Base-by-base conservation (phyloP, 1,140 invertebrate genomes). In the Tetraneura akinire region DNA sequence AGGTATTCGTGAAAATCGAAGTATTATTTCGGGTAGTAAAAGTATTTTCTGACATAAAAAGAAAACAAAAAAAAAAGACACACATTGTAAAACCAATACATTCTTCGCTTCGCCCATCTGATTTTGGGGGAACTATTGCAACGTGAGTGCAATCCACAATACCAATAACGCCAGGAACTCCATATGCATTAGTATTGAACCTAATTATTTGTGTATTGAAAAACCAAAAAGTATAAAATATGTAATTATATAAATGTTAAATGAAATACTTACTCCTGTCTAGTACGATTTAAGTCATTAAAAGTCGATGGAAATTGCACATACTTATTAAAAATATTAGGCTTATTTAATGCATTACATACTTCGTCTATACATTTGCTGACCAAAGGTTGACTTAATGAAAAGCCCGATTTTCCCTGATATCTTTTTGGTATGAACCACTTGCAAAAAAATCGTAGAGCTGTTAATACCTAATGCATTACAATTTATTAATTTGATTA, bases 371-470 rank as follows among this genome's bases (percentile, higher is more conserved):
- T 47, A 4, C n/a, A 68, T 45, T 45, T 42, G 3, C n/a, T 68
- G 11, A 68, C 64, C 2, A 42, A 68, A n/a, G n/a, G n/a, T n/a
- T n/a, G n/a, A n/a, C n/a, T n/a, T n/a, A n/a, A n/a, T n/a, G n/a
- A n/a, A n/a, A n/a, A 45, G 42, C 29, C 13, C 42, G 42, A 45
- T 68, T 68, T 45, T 42, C 64, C 42, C 64, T n/a, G 2, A 68
- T 68, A 11, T 68, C 64, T 21, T 42, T 16, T 10, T 68, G 42
- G 14, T 68, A 68, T 13, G 16, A 42, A 2, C 64, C 64, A 68
- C 8, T 42, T 13, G 64, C 64, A 45, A 68, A 68, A n/a, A 68
- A 68, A 68, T 68, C 64, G 16, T 42, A 68, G 10, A 68, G 64
- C 64, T 23, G 64, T 68, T 68, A 68, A 13, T 3, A 68, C 64